Conservation (phyloP, 2,797 vertebrate genomes). For the Phalanger gymnotis region DNA sequence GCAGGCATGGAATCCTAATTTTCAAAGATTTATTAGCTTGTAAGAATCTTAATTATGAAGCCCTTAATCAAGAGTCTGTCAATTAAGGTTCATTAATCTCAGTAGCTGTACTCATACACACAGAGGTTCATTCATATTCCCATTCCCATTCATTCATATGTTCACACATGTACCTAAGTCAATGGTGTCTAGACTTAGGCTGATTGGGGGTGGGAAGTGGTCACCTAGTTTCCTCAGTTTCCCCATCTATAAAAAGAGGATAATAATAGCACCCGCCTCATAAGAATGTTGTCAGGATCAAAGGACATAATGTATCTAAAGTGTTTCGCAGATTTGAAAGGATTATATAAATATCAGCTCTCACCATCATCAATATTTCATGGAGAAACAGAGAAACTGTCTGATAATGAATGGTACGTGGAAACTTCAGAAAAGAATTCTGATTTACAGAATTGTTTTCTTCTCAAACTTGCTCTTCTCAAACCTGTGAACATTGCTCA, state of each 20-base stretch:
- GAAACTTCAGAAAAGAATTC: background rate
- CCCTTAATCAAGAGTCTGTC: constrained; percentile 1
- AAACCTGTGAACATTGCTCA: background rate
- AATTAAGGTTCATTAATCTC: background rate
- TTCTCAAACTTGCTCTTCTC: background rate
- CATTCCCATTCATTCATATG: background rate
- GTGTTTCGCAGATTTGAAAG: background rate
- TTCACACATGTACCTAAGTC: background rate
- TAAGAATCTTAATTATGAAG: background rate
- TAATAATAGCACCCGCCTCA: background rate
- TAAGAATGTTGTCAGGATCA: background rate
- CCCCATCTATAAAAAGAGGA: background rate
- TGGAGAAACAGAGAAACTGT: background rate
- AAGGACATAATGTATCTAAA: background rate
- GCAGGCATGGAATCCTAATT: background rate
- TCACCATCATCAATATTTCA: background rate
- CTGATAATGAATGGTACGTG: background rate
- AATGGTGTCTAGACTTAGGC: background rate
- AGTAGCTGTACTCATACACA: background rate
- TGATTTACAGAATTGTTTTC: background rate
- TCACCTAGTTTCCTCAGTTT: background rate
- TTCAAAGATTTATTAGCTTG: background rate
- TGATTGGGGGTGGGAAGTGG: background rate
- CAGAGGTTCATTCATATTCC: background rate
- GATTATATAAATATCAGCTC: background rate